Conservation (phyloP, 2,113 vertebrate genomes). For the Pteruthius melanotis region DNA sequence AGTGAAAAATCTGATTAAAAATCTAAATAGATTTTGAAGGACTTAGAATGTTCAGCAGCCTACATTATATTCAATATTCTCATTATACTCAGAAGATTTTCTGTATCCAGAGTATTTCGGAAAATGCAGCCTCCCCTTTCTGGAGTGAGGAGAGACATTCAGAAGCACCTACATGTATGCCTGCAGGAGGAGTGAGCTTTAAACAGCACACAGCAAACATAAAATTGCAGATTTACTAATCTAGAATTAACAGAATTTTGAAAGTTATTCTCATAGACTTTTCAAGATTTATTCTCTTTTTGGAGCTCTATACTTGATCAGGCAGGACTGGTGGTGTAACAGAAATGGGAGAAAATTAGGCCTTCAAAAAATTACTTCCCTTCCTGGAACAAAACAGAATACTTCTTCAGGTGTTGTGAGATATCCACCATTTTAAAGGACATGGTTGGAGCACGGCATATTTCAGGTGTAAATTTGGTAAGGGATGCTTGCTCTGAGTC, state of each 20-base stretch:
- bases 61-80: not conserved
- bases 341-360: not conserved
- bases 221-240: not conserved
- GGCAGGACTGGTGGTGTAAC: rapidly evolving
- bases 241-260: not conserved
- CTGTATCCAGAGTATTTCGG: not conserved
- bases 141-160: not conserved
- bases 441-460: rapidly evolving
- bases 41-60: not conserved
- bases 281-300: not conserved
- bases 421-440: not conserved
- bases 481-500: not conserved
- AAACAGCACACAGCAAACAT: not conserved
- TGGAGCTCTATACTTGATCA: not conserved
- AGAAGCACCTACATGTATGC: not conserved
- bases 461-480: not conserved
- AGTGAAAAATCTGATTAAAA: not conserved
- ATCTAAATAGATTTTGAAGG: not conserved
- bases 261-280: not conserved
- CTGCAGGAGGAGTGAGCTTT: rapidly evolving
- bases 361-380: not conserved
- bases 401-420: not conserved
- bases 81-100: not conserved
- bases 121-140: not conserved
- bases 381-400: not conserved